phyloP scores from a whole-genome alignment of 2,888 invertebrate species.

The Amiota mariae region DNA sequence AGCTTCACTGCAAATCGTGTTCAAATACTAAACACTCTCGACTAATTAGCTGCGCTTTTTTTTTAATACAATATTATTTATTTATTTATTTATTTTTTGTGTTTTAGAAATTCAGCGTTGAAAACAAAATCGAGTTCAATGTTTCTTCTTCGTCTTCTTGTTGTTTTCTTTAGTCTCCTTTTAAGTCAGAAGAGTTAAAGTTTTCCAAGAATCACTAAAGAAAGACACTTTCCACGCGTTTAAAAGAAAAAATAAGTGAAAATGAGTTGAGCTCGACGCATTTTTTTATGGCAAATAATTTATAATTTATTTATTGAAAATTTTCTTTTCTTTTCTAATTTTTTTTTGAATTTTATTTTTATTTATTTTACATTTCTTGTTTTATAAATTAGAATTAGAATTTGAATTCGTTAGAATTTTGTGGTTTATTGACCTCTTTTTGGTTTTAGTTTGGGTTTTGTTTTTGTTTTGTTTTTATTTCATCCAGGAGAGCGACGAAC shows the following conservation, averaged over 20 bases:
- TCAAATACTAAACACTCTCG: constrained; percentile 56
- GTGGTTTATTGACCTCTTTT: constrained; percentile 37
- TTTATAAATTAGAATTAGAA: background rate
- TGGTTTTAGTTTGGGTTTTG: background rate
- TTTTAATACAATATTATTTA: background rate
- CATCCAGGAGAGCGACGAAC: too few relatives aligned
- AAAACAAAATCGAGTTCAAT: constrained; percentile 69
- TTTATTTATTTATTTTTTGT: too few relatives aligned
- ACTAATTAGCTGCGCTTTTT: constrained; percentile 63
- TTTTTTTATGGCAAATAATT: constrained; percentile 16
- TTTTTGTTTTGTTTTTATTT: too few relatives aligned
- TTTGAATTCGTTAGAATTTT: constrained; percentile 15
- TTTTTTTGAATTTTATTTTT: background rate
- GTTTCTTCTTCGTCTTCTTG: constrained; percentile 48
- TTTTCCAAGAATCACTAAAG: constrained; percentile 56
- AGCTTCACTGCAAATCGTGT: constrained; percentile 39
- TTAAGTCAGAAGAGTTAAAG: constrained; percentile 50
- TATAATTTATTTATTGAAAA: constrained; percentile 30
- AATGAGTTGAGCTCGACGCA: constrained; percentile 46
- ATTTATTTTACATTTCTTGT: constrained; percentile 14
- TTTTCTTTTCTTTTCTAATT: constrained; percentile 22
- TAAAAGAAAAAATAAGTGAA: constrained; percentile 46
- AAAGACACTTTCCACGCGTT: constrained; percentile 52
- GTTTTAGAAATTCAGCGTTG: constrained; percentile 64
- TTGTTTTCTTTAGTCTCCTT: constrained; percentile 30